phyloP scores from a whole-genome alignment of 2,888 invertebrate species.

The Xestia c-nigrum region DNA sequence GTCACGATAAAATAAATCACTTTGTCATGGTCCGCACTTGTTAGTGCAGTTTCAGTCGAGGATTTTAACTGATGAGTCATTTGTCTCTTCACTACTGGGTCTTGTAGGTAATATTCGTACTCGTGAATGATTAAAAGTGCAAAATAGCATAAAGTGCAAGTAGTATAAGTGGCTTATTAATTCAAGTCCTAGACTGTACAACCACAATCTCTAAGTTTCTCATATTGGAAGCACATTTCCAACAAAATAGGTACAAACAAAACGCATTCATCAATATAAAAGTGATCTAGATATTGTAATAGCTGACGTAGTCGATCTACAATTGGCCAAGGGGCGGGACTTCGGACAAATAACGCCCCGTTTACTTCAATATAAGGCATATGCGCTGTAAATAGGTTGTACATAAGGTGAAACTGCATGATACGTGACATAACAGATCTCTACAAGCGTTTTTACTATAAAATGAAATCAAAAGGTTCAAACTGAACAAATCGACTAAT shows the following conservation, averaged over 20 bases:
- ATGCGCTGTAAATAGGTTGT: slow-evolving; percentile 16
- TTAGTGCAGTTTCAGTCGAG: neutral
- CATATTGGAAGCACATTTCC: neutral
- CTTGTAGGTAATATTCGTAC: no score
- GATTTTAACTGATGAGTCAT: no score
- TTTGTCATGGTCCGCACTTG: neutral
- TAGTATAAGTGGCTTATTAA: no score
- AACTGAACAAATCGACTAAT: neutral
- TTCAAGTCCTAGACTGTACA: no score
- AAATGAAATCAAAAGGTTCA: slow-evolving; percentile 10
- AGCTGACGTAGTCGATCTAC: neutral
- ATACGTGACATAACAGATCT: slow-evolving; percentile 2
- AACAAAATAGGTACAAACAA: neutral
- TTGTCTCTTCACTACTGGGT: no score
- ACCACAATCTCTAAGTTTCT: neutral
- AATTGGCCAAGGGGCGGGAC: slow-evolving; percentile 16
- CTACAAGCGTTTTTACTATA: neutral
- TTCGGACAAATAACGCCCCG: slow-evolving; percentile 20
- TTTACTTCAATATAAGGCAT: neutral
- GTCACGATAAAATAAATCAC: neutral
- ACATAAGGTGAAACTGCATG: slow-evolving; percentile 29
- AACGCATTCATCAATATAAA: neutral
- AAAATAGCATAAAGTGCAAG: no score
- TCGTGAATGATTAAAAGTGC: no score
- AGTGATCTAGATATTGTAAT: neutral